Evolutionary conservation across 2,113 vertebrate genomes (phyloP), one percentile per base, ranked within the genome.

Genomic region (Anser brachyrhynchus): DNA sequence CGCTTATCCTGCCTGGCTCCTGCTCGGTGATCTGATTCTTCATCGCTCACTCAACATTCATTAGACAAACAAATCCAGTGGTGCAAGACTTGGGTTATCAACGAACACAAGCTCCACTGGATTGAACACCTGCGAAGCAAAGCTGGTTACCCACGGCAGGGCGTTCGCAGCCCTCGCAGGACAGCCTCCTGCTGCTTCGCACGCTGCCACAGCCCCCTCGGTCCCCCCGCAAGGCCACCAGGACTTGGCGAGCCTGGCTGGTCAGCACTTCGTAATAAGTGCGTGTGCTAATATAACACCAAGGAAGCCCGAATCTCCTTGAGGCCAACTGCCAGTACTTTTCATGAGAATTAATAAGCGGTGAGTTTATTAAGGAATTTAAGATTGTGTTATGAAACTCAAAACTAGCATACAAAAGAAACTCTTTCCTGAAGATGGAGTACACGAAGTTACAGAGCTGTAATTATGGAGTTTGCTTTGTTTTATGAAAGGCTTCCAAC

Each of bases 81-180:
- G 51, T 77, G 73, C 83, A 96, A 94, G 89, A 71, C 76, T 73
- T 70, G 4, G 22, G 55, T 43, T 75, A 75, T 41, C 74, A 89
- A 28, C 25, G 61, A 78, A 84, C 43, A 52, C 69, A 67, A 78
- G 76, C 43, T 74, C 57, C 57, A 25, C 35, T 11, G 29, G 10
- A 31, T 84, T 86, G 72, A 83, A 82, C 86, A 37, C 49, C 22
- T 7, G 20, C 61, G 39, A 26, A 67, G 52, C 15, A 33, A 64
- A 75, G 9, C 49, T 13, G 16, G 18, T 31, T 62, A 58, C 31
- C 41, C 35, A 39, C n/a, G 46, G 54, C 12, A 19, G 86, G 66
- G 78, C 8, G 10, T 19, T 76, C n/a, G 20, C 25, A 89, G 73
- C 17, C 49, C 59, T 41, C 62, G 64, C 23, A 86, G 67, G 70